phyloP scores from a whole-genome alignment of 2,113 vertebrate genomes.

The Poeciliopsis retropinna region DNA sequence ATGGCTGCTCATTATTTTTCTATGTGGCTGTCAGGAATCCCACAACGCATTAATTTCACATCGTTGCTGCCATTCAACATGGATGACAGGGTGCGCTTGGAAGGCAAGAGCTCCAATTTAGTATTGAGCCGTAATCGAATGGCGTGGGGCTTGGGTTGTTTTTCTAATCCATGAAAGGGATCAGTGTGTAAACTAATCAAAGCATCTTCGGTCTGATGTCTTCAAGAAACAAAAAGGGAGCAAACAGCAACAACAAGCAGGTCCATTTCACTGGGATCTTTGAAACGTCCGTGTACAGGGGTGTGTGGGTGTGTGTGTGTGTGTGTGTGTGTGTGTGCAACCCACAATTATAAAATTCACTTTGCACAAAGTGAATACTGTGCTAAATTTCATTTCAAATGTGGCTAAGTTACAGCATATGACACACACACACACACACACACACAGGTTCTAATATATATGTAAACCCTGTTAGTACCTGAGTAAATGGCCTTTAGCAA shows the following conservation, averaged over 20 bases:
- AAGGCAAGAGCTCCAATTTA: background rate
- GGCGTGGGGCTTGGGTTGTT: slow-evolving; percentile 7
- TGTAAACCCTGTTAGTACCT: no score
- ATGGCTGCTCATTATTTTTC: slow-evolving; percentile 63
- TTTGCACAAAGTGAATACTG: background rate
- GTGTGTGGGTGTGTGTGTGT: no score
- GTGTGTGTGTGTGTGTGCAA: no score
- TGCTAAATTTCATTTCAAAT: background rate
- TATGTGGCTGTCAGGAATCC: slow-evolving; percentile 53
- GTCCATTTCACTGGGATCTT: slow-evolving; percentile 10
- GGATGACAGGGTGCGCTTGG: slow-evolving; percentile 4
- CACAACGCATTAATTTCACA: slow-evolving; percentile 31
- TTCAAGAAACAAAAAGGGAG: slow-evolving; percentile 16
- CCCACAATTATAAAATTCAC: background rate
- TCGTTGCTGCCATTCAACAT: slow-evolving; percentile 18
- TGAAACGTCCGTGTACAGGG: background rate
- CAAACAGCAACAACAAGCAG: slow-evolving; percentile 17
- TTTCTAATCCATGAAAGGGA: slow-evolving; percentile 9
- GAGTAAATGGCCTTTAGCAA: no score
- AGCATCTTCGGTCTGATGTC: slow-evolving; percentile 25
- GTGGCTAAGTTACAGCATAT: background rate
- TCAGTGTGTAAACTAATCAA: slow-evolving; percentile 15
- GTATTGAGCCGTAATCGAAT: slow-evolving; percentile 6
- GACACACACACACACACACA: no score
- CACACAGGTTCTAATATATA: no score